Evolutionary conservation across 2,888 invertebrate genomes (phyloP), one percentile per base, ranked within the genome.

Genomic region (Ditylenchus weischeri): DNA sequence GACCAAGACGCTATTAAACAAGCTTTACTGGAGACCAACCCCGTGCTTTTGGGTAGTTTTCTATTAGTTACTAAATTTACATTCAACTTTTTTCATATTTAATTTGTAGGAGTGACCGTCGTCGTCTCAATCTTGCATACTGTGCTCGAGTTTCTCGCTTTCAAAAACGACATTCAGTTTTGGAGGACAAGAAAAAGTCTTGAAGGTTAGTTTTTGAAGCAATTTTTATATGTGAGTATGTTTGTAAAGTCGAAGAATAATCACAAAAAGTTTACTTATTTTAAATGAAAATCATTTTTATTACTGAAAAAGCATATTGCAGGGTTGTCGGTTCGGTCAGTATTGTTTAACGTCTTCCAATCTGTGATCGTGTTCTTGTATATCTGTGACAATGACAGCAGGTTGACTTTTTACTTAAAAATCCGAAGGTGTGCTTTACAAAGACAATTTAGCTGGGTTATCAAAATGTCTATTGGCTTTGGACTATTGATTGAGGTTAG

Each of bases 81-180:
- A n/a, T n/a, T n/a, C n/a, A n/a, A n/a, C n/a, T n/a, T n/a, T 54
- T 7, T 54, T 11, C 1, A 54, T 7, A 11, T 11, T 54, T 7
- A 43, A 54, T 54, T 21, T 54, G 4, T 60, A 75, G 79, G 88
- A 6, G 84, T 95, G 65, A 99, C 98, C 2, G 89, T 95, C 70
- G 87, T 89, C 64, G 90, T 99, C 0, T 95, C 96, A 0, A 88
- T 98, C 68, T 87, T 98, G 23, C 98, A 99, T 86, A 95, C 93
- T 68, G 89, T 98, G 72, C 98, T 99, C 86, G 98, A 99, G 85
- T 88, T 99, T 76, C 87, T 99, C 66, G 98, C 98, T 57, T 99
- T 99, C 85, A 99, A 99, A 86, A 99, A 99, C 86, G 98, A 99
- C 84, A 99, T 99, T 81, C 98, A 99, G 85, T 99, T 99, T 84